Evolutionary conservation across 2,113 vertebrate genomes (phyloP), one percentile per base, ranked within the genome.

Genomic region (Ranitomeya variabilis): DNA sequence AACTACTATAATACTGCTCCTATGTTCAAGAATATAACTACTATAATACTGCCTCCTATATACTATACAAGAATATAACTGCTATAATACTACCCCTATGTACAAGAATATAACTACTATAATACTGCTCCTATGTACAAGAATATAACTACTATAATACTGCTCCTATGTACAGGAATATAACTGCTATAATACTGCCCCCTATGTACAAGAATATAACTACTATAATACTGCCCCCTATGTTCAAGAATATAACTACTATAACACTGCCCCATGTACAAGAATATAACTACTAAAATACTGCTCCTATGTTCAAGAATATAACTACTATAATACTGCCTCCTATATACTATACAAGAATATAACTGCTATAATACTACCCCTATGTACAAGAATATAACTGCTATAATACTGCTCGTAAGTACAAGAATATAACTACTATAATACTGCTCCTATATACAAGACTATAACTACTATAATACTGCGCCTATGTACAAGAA

Each of bases 211-310:
- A 19, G 60, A 19, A 62, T 62, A 62, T 62, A 62, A 62, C 60
- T 67, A 67, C 64, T 67, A 67, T 67, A 67, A 67, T 67, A 67
- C 21, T 67, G 19, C 2, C 64, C 13, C 64, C 64, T 67, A 67
- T 67, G 21, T 67, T n/a, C 64, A n/a, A 67, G 64, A 67, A 23
- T 67, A 67, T n/a, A 67, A 67, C 64, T 67, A 67, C 64, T 67
- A 67, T 67, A 67, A 67, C n/a, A 67, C 64, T 67, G 64, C 64
- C 9, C 64, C 64, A 67, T 67, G 21, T 67, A 67, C 64, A 67
- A n/a, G 64, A 67, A 67, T 67, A 67, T 67, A 67, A 67, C 64
- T 67, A n/a, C 64, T 67, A 67, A n/a, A 67, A 67, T 67, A 67
- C 64, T 67, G 64, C n/a, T 3, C 23, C 69, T 73, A 73, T 73